Conservation (phyloP, 1,140 invertebrate species). For the Anastatus disparis region DNA sequence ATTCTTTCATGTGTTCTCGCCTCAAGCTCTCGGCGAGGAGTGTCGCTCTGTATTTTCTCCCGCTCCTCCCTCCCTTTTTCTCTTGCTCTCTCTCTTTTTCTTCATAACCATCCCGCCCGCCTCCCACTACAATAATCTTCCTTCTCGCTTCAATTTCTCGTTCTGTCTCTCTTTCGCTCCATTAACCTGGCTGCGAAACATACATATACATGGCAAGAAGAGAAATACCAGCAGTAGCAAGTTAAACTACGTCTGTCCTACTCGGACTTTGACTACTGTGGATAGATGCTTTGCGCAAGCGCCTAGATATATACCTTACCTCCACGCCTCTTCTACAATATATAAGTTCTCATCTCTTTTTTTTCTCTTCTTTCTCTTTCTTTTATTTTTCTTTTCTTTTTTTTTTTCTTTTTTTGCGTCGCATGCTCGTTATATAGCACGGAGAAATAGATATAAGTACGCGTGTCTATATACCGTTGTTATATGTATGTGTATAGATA, state of each 20-base stretch:
- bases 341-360: no score
- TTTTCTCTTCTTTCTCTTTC: no score
- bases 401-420: background rate
- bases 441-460: background rate
- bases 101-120: background rate
- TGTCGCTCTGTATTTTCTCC: no score
- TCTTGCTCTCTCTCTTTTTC: conserved; percentile 33
- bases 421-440: conserved; percentile 12
- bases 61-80: no score
- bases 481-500: no score
- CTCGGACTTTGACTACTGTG: conserved; percentile 39
- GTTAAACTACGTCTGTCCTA: conserved; percentile 26
- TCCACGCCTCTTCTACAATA: background rate
- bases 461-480: background rate
- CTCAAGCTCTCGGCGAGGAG: conserved; percentile 23
- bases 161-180: conserved; percentile 37
- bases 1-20: background rate
- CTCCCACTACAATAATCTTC: no score
- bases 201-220: no score
- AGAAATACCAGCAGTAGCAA: conserved; percentile 16
- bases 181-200: conserved; percentile 27
- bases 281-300: conserved; percentile 20
- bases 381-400: no score
- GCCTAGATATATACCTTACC: conserved; percentile 25
- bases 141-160: conserved; percentile 33